Base-by-base conservation (phyloP, 2,888 invertebrate species). In the Theretra japonica region DNA sequence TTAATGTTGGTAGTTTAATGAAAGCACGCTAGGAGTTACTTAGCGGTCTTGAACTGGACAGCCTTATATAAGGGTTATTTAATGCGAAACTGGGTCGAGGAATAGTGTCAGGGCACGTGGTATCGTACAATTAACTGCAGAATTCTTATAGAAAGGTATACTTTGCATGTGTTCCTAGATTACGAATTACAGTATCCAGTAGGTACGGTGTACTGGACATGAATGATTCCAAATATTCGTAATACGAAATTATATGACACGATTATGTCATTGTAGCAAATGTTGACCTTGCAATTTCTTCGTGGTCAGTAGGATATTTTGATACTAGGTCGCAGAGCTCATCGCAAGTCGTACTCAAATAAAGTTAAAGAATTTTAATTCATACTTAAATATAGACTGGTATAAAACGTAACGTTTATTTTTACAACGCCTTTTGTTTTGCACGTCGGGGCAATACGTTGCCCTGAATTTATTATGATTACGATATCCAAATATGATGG, bases 401-500 rank as follows among this genome's bases (percentile, higher is more conserved):
- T n/a, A 71, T 5, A 68, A 71, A 68, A 68, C 79, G 78, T 79
- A 78, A 75, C 76, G 77, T 79, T 74, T 79, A 78, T 79, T 80
- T 83, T 81, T 82, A 76, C 78, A 83, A 79, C 77, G 78, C 78
- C 79, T 80, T 84, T 85, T 82, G 83, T 82, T 86, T 82, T 79
- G 75, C n/a, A n/a, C 75, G 75, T 75, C 72, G 74, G 77, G 75
- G 80, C 76, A 78, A 84, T 87, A 86, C 83, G 87, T 83, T 86
- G 87, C 80, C 83, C 86, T 83, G 82, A 87, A 88, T 89, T 86
- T 86, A 82, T 86, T 85, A 82, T 81, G 83, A 86, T 88, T 88
- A 86, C 86, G 80, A 84, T 83, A 85, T 82, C 78, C 77, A 79
- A 80, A 80, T 73, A 75, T 71, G 77, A 74, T 80, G 80, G 77